Conservation (phyloP, 2,888 invertebrate genomes). For the Lasioglossum lativentre region DNA sequence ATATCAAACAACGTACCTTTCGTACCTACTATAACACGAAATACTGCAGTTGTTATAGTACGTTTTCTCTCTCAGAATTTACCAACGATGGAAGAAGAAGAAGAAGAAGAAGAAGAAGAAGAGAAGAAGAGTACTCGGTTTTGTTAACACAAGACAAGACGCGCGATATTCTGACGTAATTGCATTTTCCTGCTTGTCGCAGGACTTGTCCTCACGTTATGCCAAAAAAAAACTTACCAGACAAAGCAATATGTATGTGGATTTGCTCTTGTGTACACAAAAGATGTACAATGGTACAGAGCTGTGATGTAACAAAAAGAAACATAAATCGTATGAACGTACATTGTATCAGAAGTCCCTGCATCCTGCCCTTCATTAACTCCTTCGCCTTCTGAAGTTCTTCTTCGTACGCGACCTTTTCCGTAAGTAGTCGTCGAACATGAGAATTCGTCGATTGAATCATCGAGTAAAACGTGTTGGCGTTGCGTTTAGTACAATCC, state of each 20-base stretch:
- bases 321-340: conserved; percentile 86
- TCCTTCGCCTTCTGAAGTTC: conserved; percentile 94
- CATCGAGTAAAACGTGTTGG: conserved; percentile 97
- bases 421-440: conserved; percentile 92
- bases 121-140: conserved; percentile 25
- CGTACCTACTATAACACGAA: conserved; percentile 53
- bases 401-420: conserved; percentile 95
- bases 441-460: conserved; percentile 98
- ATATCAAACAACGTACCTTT: conserved; percentile 65
- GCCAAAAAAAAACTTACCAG: conserved; percentile 77
- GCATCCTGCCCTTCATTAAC: conserved; percentile 93
- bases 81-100: conserved; percentile 5
- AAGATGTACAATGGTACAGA: conserved; percentile 70
- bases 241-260: conserved; percentile 74
- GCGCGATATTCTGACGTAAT: conserved; percentile 24
- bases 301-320: conserved; percentile 59
- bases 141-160: conserved; percentile 26
- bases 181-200: conserved; percentile 24
- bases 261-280: conserved; percentile 74
- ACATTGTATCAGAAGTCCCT: conserved; percentile 95
- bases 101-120: conserved; percentile 3
- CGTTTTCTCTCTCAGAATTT: conserved; percentile 23
- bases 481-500: conserved; percentile 96
- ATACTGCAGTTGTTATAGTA: conserved; percentile 53
- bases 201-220: conserved; percentile 42